Evolutionary conservation across 2,113 vertebrate species (phyloP), one percentile per base, ranked within the genome.

Genomic region (Coryphaenoides rupestris): DNA sequence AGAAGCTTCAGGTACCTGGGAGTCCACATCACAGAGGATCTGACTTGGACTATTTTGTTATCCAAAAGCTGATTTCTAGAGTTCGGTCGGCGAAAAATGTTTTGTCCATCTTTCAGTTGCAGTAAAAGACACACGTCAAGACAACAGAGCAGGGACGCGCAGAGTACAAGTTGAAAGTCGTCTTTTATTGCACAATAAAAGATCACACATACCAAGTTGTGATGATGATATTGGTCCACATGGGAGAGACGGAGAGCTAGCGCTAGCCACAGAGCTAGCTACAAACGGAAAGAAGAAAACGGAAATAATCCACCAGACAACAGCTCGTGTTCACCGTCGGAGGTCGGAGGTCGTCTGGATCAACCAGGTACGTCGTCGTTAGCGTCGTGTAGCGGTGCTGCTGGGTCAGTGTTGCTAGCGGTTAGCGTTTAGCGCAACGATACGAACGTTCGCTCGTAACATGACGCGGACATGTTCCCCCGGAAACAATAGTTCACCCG

Each of bases 151-250:
- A 40, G 9, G 33, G 33, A 40, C 33, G 9, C 13, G 6, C 17
- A 16, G 5, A 4, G 15, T 50, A 50, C 15, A 88, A 83, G 79
- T 87, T 90, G 83, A 89, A 90, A 86, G 88, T 88, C 72, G 87
- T 89, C 88, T 90, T 91, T 91, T 90, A 90, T 89, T 89, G 85
- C 87, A 89, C 85, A 87, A 89, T 88, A 89, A 90, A 91, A 88
- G 88, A 89, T 87, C 83, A 87, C 82, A 88, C 64, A 77, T 76
- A 88, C 81, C 85, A 87, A 86, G 85, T 86, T 84, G 75, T 78
- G 82, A 75, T 81, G 84, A 85, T 81, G 84, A 85, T 82, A 84
- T 86, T 87, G 84, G 84, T 89, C 88, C 87, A 89, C 84, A 84
- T 80, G 78, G 82, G 83, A 83, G 84, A 81, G 88, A 40, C 33